Evolutionary conservation across 2,888 invertebrate genomes (phyloP), one percentile per base, ranked within the genome.

Genomic region (Caenorhabditis sp.): DNA sequence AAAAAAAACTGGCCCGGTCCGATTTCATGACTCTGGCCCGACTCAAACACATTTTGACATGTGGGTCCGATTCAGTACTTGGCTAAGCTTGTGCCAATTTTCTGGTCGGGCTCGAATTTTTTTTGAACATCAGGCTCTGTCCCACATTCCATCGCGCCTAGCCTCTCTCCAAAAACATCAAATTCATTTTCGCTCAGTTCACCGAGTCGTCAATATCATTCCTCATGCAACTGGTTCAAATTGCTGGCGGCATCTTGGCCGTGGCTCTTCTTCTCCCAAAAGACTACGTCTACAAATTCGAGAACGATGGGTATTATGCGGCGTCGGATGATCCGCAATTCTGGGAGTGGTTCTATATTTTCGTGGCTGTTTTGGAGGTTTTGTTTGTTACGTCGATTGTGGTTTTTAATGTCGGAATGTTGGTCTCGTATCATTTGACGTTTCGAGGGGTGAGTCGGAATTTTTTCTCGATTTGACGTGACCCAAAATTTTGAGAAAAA

Each of bases 281-380:
- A 14, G 60, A 59, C 10, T 70, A 70, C 50, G 54, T 62, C 23
- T 70, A 70, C 57, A 27, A 21, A 31, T 50, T 43, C 50, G 61
- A 66, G 59, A 66, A 70, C 27, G 70, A 62, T 43, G 66, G 70
- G 59, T 70, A 66, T 50, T 70, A 70, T 49, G 66, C 66, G 1
- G 61, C 58, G n/a, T 66, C 66, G 23, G 36, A 27, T 1, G 66
- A 70, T 27, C 50, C 58, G 19, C 36, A 58, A 55, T 70, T 70
- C 58, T 62, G 66, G 19, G 54, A 62, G 21, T 57, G 51, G 43
- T 69, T 69, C n/a, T 65, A 63, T 55, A 58, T 51, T 24, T 57
- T 69, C 53, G 69, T 65, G 17, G 69, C 65, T 0, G 31, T 24
- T 0, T 36, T 69, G 4, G 65, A 69, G 43, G 53, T 69, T n/a